A percentile compares a stretch with the other conserved stretches of the same genome.
phyloP scores from a whole-genome alignment of 2,888 invertebrate species.

The Leptura quadrifasciata region DNA sequence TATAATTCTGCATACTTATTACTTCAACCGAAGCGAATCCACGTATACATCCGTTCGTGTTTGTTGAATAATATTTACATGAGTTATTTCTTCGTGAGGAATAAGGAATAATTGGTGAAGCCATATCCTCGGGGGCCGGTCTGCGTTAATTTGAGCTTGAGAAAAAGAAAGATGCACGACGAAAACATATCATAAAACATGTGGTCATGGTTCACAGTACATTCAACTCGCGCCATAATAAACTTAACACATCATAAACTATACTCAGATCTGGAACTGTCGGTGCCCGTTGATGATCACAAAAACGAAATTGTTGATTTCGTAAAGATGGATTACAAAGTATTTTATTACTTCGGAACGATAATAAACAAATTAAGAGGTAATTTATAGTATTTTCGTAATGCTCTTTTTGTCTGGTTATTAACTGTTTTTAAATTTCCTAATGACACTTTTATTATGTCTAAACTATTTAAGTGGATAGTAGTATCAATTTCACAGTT shows the following conservation, averaged over 20 bases:
- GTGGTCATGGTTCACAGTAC: slow-evolving; percentile 55
- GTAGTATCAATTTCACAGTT: neutral
- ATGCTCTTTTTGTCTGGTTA: neutral
- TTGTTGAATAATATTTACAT: slow-evolving; percentile 45
- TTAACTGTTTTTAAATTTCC: slow-evolving; percentile 19
- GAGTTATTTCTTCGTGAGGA: slow-evolving; percentile 41
- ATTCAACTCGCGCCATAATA: slow-evolving; percentile 51
- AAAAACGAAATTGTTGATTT: slow-evolving; percentile 35
- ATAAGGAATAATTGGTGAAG: slow-evolving; percentile 53
- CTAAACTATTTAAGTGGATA: neutral
- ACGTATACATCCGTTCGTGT: slow-evolving; percentile 37
- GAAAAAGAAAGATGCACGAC: slow-evolving; percentile 55
- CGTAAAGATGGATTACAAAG: neutral
- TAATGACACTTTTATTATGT: slow-evolving; percentile 1
- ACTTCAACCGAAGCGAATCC: slow-evolving; percentile 24
- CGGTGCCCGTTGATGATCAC: slow-evolving; percentile 22
- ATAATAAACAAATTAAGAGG: slow-evolving; percentile 23
- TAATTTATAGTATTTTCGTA: slow-evolving; percentile 12
- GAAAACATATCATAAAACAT: slow-evolving; percentile 55
- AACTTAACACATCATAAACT: slow-evolving; percentile 34
- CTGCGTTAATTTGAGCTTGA: slow-evolving; percentile 56
- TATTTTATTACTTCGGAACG: slow-evolving; percentile 6
- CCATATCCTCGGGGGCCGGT: slow-evolving; percentile 54
- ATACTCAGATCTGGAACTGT: slow-evolving; percentile 34
- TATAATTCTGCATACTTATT: slow-evolving; percentile 24